A percentile compares a stretch with the other conserved stretches of the same genome.
Evolutionary conservation across 2,113 vertebrate species (phyloP).

Genomic region (Morone chrysops): DNA sequence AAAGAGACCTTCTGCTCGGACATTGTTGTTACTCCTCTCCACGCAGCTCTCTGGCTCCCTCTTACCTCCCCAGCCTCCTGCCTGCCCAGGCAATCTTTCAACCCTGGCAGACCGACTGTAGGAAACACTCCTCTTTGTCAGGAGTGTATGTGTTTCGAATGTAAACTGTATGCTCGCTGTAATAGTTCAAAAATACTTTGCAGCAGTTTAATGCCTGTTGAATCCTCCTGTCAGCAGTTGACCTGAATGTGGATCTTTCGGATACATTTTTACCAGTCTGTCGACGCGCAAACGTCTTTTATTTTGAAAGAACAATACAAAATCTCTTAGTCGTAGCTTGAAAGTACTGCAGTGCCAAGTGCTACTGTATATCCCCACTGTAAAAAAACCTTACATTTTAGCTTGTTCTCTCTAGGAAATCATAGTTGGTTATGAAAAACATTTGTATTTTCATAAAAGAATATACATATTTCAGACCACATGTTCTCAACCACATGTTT

Average conservation of each 20-base stretch:
- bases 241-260: constrained; percentile 3
- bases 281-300: constrained; percentile 11
- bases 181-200: constrained; percentile 37
- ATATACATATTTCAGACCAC: not conserved
- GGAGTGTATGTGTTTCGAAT: constrained; percentile 47
- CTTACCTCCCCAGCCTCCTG: constrained; percentile 9
- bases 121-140: constrained; percentile 26
- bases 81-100: constrained; percentile 42
- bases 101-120: constrained; percentile 22
- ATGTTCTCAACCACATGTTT: not conserved
- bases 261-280: constrained; percentile 10
- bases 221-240: constrained; percentile 54
- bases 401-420: not conserved
- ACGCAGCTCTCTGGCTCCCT: constrained; percentile 33
- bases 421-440: not conserved
- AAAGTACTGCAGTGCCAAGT: not conserved
- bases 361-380: not conserved
- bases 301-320: not conserved
- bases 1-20: constrained; percentile 38
- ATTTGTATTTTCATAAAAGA: not conserved
- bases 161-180: constrained; percentile 49
- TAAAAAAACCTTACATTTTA: not conserved
- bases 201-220: constrained; percentile 44
- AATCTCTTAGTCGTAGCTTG: not conserved
- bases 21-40: constrained; percentile 22